phyloP scores from a whole-genome alignment of 2,888 invertebrate species.

The Trachelus iudaicus region DNA sequence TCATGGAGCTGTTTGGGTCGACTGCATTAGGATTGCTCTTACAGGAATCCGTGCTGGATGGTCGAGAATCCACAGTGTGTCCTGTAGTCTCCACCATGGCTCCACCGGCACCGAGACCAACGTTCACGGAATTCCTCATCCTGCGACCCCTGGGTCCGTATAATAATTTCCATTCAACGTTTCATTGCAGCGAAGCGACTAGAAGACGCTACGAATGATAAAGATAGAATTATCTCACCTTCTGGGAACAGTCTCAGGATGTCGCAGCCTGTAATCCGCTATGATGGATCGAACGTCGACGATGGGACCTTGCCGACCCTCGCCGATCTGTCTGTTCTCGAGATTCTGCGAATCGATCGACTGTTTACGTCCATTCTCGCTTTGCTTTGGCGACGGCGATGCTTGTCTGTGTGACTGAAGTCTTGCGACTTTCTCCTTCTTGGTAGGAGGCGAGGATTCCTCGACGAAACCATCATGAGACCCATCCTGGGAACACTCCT shows the following conservation, averaged over 20 bases:
- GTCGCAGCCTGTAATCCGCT: slow-evolving; percentile 81
- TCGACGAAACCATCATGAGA: slow-evolving; percentile 23
- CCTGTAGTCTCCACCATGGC: slow-evolving; percentile 57
- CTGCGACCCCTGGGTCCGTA: slow-evolving; percentile 51
- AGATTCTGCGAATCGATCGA: slow-evolving; percentile 52
- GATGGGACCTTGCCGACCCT: slow-evolving; percentile 81
- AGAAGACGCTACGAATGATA: neutral
- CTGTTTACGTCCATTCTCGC: slow-evolving; percentile 46
- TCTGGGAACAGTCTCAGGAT: slow-evolving; percentile 79
- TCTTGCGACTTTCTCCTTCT: slow-evolving; percentile 51
- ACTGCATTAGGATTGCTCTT: slow-evolving; percentile 64
- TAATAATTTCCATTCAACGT: neutral
- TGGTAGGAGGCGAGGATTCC: slow-evolving; percentile 28
- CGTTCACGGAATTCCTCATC: slow-evolving; percentile 62
- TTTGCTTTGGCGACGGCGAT: slow-evolving; percentile 43
- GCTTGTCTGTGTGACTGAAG: slow-evolving; percentile 42
- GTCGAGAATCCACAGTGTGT: slow-evolving; percentile 64
- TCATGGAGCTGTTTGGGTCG: slow-evolving; percentile 64
- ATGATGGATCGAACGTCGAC: slow-evolving; percentile 86
- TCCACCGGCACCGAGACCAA: slow-evolving; percentile 60
- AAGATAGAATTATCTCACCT: slow-evolving; percentile 54
- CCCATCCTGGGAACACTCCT: slow-evolving; percentile 7
- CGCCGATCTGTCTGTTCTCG: slow-evolving; percentile 72
- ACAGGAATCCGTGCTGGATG: slow-evolving; percentile 69
- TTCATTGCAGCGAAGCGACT: neutral